These are phyloP conservation scores for Phrynocephalus versicolor DNA, from an alignment of 2,113 vertebrate species.

Conservation along the genomic window DNA sequence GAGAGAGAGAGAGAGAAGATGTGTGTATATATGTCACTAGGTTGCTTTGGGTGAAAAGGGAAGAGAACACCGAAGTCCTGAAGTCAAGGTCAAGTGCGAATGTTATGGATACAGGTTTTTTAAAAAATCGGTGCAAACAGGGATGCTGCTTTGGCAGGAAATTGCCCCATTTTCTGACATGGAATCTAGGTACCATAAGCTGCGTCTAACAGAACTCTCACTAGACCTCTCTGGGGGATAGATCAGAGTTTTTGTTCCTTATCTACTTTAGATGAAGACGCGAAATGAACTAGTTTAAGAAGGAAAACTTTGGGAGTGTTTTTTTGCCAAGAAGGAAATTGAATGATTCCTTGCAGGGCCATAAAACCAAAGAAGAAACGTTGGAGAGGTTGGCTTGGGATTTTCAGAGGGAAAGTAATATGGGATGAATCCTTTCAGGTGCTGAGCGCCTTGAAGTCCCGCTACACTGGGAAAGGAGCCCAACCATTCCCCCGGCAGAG, in stretches of 20 bases:
- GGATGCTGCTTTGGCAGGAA: neutral
- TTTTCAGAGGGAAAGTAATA: conserved; percentile 37
- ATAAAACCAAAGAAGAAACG: neutral
- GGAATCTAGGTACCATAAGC: too few species aligned
- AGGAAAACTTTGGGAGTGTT: neutral
- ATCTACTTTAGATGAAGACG: neutral
- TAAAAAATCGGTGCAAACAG: neutral
- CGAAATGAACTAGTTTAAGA: neutral
- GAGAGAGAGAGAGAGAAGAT: too few species aligned
- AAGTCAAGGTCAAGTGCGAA: too few species aligned
- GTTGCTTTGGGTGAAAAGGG: too few species aligned
- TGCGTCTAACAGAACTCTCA: neutral
- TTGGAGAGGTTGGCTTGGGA: conserved; percentile 46
- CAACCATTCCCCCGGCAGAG: conserved; percentile 29
- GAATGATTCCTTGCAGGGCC: neutral
- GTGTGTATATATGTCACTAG: too few species aligned
- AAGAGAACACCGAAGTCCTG: too few species aligned
- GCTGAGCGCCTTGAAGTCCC: conserved; percentile 12
- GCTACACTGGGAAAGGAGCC: conserved; percentile 11
- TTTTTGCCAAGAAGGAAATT: neutral
- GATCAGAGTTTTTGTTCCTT: neutral
- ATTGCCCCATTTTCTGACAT: neutral
- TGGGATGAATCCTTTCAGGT: conserved; percentile 34
- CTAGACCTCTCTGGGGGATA: neutral
- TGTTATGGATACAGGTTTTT: too few species aligned